A percentile compares a stretch with the other conserved stretches of the same genome.
These are phyloP conservation scores for Lycocorax pyrrhopterus DNA, from an alignment of 2,113 vertebrate species.

Conservation along the genomic window DNA sequence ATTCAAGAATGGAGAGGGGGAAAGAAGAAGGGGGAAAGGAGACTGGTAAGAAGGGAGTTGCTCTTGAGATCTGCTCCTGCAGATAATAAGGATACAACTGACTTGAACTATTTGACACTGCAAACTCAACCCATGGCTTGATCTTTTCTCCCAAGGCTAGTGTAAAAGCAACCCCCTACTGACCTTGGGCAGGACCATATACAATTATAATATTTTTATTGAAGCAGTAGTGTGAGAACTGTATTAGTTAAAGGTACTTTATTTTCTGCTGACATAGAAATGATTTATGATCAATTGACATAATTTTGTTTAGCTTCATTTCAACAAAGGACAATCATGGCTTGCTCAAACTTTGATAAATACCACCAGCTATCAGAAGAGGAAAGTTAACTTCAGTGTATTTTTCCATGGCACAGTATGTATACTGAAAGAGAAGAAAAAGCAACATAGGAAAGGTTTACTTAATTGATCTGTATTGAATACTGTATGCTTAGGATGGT, in stretches of 20 bases:
- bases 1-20: background rate
- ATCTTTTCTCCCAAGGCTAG: background rate
- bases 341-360: background rate
- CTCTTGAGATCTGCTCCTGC: background rate
- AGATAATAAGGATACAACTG: background rate
- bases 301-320: background rate
- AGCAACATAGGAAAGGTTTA: background rate
- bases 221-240: background rate
- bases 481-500: background rate
- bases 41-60: background rate
- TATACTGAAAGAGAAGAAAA: background rate
- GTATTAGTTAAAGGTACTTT: background rate
- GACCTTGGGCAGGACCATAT: background rate
- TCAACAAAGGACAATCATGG: background rate
- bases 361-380: background rate
- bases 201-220: background rate
- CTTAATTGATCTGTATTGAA: background rate
- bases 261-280: background rate
- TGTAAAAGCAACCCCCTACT: background rate
- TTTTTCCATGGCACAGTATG: background rate
- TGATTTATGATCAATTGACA: background rate
- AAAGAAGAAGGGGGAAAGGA: background rate
- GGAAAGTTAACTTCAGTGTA: background rate
- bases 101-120: background rate
- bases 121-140: fast-evolving